A percentile compares a stretch with the other conserved stretches of the same genome.
These are phyloP conservation scores for Lasioglossum calceatum DNA, from an alignment of 2,888 invertebrate species.

Conservation along the genomic window DNA sequence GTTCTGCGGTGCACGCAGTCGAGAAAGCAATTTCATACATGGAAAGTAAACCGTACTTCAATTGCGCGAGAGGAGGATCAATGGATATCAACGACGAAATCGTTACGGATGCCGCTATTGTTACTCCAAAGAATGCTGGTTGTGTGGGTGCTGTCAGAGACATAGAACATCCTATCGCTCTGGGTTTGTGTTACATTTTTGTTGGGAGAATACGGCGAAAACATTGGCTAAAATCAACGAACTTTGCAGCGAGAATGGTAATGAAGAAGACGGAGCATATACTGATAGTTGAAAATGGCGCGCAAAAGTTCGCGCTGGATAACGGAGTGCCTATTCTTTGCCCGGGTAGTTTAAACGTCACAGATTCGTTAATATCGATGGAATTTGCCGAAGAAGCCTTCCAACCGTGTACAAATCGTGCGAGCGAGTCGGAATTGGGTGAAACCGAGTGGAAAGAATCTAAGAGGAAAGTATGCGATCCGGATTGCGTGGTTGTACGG, in stretches of 20 bases:
- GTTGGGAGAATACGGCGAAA: neutral
- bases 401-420: neutral
- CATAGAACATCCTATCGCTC: slow-evolving; percentile 71
- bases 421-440: neutral
- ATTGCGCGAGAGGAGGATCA: slow-evolving; percentile 62
- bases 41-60: slow-evolving; percentile 65
- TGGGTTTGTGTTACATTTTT: slow-evolving; percentile 56
- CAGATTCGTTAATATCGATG: slow-evolving; percentile 30
- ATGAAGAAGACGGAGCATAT: slow-evolving; percentile 70
- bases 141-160: slow-evolving; percentile 70
- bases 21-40: slow-evolving; percentile 70
- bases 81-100: slow-evolving; percentile 55
- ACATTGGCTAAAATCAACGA: neutral
- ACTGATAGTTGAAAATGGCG: slow-evolving; percentile 72
- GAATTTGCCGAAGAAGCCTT: neutral
- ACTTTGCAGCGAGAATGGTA: slow-evolving; percentile 67
- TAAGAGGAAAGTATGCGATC: slow-evolving; percentile 7
- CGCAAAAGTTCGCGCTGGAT: slow-evolving; percentile 66
- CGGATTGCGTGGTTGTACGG: slow-evolving; percentile 36
- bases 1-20: slow-evolving; percentile 65
- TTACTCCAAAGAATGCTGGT: slow-evolving; percentile 67
- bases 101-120: slow-evolving; percentile 71
- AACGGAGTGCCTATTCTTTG: slow-evolving; percentile 56
- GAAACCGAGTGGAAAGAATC: neutral
- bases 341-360: slow-evolving; percentile 39